These are phyloP conservation scores for Sweltsa coloradensis DNA, from an alignment of 1,140 invertebrate genomes.

Conservation along the genomic window DNA sequence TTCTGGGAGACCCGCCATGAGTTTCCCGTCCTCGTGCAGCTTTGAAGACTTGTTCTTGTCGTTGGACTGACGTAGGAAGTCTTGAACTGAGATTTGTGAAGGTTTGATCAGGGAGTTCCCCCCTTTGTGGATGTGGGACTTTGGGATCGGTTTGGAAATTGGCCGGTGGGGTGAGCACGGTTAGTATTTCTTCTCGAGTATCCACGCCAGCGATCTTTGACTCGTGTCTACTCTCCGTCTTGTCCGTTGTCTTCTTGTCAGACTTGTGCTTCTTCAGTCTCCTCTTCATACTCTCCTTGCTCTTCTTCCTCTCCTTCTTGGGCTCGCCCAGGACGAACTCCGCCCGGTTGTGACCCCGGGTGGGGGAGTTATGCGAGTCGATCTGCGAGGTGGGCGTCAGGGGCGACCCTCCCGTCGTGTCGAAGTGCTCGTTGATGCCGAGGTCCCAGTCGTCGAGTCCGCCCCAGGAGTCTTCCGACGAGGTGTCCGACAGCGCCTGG, in stretches of 20 bases:
- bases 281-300: neutral
- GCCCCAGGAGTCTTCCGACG: conserved; percentile 30
- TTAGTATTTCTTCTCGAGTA: too few species aligned
- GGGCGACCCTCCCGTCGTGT: conserved; percentile 27
- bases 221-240: conserved; percentile 7
- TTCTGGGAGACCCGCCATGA: too few species aligned
- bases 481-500: conserved; percentile 19
- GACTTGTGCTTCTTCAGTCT: conserved; percentile 6
- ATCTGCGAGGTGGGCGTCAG: neutral
- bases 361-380: conserved; percentile 20
- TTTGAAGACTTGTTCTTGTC: too few species aligned
- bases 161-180: too few species aligned
- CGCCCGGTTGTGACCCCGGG: conserved; percentile 9
- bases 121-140: too few species aligned
- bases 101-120: too few species aligned
- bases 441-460: conserved; percentile 33
- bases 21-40: too few species aligned
- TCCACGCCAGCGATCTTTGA: too few species aligned
- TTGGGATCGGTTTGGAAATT: too few species aligned
- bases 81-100: too few species aligned
- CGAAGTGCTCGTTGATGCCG: conserved; percentile 25
- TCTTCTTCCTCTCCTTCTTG: conserved; percentile 16
- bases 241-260: conserved; percentile 10
- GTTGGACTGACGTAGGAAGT: too few species aligned
- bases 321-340: conserved; percentile 17